Evolutionary conservation across 2,113 vertebrate genomes (phyloP).

Genomic region (Lanius collurio): DNA sequence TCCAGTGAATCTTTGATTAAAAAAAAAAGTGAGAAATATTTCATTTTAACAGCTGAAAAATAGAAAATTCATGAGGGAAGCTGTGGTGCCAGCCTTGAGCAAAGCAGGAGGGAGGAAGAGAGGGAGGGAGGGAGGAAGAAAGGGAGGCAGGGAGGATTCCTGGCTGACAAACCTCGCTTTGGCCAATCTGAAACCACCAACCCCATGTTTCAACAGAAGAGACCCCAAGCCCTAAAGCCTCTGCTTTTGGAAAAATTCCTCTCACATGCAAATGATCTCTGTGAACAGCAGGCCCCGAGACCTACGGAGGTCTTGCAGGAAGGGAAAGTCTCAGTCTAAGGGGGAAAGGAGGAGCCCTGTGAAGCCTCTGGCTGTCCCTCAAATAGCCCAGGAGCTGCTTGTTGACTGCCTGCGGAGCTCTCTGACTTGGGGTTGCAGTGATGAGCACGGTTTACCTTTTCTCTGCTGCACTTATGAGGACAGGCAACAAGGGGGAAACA

Average conservation of each 20-base stretch:
- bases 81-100: background rate
- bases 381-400: background rate
- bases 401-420: background rate
- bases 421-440: background rate
- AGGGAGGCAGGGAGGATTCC: background rate
- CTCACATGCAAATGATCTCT: background rate
- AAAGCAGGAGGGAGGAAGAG: background rate
- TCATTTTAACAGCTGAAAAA: background rate
- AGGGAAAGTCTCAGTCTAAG: fast-evolving
- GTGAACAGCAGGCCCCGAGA: background rate
- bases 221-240: background rate
- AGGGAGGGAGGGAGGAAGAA: background rate
- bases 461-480: background rate
- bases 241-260: background rate
- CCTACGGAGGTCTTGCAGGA: fast-evolving
- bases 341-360: background rate
- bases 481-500: background rate
- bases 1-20: background rate
- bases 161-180: background rate
- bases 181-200: background rate
- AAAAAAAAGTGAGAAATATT: background rate
- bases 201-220: fast-evolving
- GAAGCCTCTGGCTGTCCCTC: background rate
- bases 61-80: background rate
- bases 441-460: background rate